Evolutionary conservation across 2,888 invertebrate genomes (phyloP).

Genomic region (Invenusta paracnida): DNA sequence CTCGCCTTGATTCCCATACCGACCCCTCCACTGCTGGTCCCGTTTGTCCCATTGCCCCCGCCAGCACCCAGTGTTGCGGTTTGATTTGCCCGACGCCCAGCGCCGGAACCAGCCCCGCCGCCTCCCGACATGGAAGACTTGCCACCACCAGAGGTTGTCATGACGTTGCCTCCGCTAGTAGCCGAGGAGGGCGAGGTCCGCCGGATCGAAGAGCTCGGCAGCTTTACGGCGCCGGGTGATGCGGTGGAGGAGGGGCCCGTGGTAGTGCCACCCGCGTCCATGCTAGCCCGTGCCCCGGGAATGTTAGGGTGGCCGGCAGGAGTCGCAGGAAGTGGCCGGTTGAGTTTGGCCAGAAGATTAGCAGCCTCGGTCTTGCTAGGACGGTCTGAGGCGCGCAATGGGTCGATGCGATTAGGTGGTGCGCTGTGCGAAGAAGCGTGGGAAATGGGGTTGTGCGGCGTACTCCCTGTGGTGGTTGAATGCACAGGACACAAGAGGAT

Average conservation of each 20-base stretch:
- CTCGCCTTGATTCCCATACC: background rate
- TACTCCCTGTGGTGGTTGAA: too few species aligned
- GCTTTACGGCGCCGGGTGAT: background rate
- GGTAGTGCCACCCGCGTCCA: background rate
- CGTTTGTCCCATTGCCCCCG: background rate
- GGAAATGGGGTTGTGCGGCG: background rate
- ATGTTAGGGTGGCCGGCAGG: background rate
- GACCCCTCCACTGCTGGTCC: background rate
- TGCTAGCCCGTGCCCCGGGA: background rate
- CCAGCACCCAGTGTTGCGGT: background rate
- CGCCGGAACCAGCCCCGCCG: background rate
- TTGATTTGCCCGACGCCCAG: background rate
- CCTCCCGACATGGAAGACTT: too few species aligned
- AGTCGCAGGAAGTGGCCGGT: background rate
- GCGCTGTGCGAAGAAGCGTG: background rate
- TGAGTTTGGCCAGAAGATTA: background rate
- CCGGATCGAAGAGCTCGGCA: background rate
- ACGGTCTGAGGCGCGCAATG: background rate
- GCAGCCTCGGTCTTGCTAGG: background rate
- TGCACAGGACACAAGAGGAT: too few species aligned
- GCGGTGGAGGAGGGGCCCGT: background rate
- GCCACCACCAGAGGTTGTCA: background rate
- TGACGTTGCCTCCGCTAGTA: background rate
- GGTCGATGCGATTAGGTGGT: background rate
- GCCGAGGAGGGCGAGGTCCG: background rate